These are phyloP conservation scores for Colius striatus DNA, from an alignment of 2,113 vertebrate species.

Conservation along the genomic window DNA sequence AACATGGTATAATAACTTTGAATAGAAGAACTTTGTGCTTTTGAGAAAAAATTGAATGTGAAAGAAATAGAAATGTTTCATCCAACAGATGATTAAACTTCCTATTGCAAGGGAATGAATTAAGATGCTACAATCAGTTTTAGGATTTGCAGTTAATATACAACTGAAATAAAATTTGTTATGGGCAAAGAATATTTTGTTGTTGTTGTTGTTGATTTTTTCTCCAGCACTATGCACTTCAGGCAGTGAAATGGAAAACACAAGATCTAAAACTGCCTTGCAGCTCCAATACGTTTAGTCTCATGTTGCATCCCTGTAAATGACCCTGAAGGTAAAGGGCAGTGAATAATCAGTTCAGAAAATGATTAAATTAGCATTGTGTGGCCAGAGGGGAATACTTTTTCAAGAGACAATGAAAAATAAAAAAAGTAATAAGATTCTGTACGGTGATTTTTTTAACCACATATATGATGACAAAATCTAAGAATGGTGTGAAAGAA, in stretches of 20 bases:
- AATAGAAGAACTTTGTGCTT: not conserved
- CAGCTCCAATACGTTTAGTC: not conserved
- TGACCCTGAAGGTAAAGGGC: not conserved
- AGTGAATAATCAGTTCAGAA: not conserved
- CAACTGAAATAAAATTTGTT: not conserved
- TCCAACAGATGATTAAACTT: not conserved
- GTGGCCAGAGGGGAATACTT: not conserved
- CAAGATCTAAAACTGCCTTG: not conserved
- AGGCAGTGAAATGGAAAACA: not conserved
- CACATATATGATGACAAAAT: not conserved
- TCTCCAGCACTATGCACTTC: not conserved
- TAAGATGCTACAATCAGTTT: not conserved
- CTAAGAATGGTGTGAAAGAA: not conserved
- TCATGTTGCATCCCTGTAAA: not conserved
- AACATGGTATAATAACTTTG: not conserved
- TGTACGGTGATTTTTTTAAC: not conserved
- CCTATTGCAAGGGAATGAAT: not conserved
- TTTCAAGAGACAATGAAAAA: not conserved
- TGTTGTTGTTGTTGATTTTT: not conserved
- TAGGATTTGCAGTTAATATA: not conserved
- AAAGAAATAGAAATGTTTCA: not conserved
- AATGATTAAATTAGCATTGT: not conserved
- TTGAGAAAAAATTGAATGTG: not conserved
- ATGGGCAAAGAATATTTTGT: not conserved
- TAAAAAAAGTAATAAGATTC: not conserved